Evolutionary conservation across 2,888 invertebrate species (phyloP).

Genomic region (Pycnomerus fuliginosus): DNA sequence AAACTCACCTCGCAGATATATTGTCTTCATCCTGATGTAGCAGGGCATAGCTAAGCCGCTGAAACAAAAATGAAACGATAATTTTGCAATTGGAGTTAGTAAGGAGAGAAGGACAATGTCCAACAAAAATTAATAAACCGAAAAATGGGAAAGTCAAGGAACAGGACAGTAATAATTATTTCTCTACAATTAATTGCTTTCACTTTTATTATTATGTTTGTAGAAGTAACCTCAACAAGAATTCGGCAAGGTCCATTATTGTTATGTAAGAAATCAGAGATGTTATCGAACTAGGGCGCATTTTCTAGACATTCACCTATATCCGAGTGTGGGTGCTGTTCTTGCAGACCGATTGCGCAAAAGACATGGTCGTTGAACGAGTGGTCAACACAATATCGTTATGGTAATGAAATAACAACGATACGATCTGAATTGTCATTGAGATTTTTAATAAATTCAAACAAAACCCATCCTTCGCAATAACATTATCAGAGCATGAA

Average conservation of each 20-base stretch:
- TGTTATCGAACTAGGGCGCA: conserved; percentile 8
- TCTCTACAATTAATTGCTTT: conserved; percentile 13
- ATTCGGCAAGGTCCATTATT: background rate
- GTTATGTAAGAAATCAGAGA: background rate
- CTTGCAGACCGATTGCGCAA: conserved; percentile 7
- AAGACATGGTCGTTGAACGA: conserved; percentile 6
- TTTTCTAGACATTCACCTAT: conserved; percentile 18
- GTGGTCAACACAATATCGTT: conserved; percentile 6
- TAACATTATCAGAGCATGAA: conserved; percentile 16
- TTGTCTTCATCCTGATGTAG: conserved; percentile 50
- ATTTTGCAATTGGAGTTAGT: conserved; percentile 4
- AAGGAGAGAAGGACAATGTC: conserved; percentile 4
- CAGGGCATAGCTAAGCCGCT: conserved; percentile 51
- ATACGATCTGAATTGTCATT: conserved; percentile 9
- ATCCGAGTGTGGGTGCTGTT: conserved; percentile 12
- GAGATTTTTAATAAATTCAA: conserved; percentile 9
- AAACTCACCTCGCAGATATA: conserved; percentile 46
- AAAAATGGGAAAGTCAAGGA: conserved; percentile 9
- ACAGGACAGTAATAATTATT: too few relatives aligned
- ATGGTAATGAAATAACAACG: conserved; percentile 6
- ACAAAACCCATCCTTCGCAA: conserved; percentile 9
- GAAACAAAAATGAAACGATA: conserved; percentile 35
- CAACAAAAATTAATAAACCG: background rate
- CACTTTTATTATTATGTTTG: conserved; percentile 8
- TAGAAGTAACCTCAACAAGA: background rate